Base-by-base conservation (phyloP, 2,113 vertebrate genomes). In the Australoheros scitulus region DNA sequence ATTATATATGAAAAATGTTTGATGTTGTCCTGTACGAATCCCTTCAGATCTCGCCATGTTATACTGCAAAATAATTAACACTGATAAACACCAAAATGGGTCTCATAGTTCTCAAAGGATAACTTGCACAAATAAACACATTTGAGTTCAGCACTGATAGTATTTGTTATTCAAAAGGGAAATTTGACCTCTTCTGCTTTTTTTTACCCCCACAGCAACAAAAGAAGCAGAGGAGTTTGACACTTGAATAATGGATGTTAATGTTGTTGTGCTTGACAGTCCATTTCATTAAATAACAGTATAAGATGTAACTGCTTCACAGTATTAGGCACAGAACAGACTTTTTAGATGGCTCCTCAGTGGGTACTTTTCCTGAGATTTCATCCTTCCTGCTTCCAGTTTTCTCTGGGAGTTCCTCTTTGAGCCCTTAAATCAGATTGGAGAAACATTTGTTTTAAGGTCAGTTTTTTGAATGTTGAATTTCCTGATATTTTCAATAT, bases 281-380 rank as follows among this genome's bases (percentile, higher is more conserved):
- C 18, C 36, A 43, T 59, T 75, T 60, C n/a, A 3, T 58, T 74
- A 24, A 61, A 29, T 7, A n/a, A 80, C 38, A 61, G 17, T 34
- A 32, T 14, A 52, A 65, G 10, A 15, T 18, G n/a, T n/a, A 18
- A 50, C 2, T 4, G 8, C 13, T 34, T 92, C 84, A 96, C 38
- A 96, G 86, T 60, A 96, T 6, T 70, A 89, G 36, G 61, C 95
- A 96, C 52, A 92, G 79, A 20, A 17, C 79, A 7, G 95, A 95
- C 72, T 90, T 94, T 84, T 91, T 93, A 26, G 85, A 64, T 34
- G 6, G 47, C 10, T 76, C n/a, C 65, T 18, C 47, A 41, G 26
- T 43, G 50, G 55, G 3, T 24, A 22, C 6, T 36, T 77, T 77
- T 56, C 8, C 78, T 57, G 60, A 18, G 18, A 81, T 13, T 1